phyloP scores from a whole-genome alignment of 2,113 vertebrate species.

The Stercorarius parasiticus region DNA sequence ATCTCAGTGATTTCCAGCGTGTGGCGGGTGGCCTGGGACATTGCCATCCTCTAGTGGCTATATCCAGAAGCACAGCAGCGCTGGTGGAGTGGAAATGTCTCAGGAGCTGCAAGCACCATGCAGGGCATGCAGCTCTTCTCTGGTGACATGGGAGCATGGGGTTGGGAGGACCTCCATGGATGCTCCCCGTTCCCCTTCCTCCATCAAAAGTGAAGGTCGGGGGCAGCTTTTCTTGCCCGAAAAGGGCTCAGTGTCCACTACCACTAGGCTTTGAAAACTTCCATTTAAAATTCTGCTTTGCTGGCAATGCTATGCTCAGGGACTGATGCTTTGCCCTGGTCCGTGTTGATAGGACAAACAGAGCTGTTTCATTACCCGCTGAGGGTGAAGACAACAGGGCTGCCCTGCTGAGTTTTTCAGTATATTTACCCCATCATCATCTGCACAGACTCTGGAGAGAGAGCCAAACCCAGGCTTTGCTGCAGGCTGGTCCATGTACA shows the following conservation, averaged over 20 bases:
- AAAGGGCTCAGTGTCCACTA: not conserved
- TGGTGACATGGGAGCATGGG: fast-evolving
- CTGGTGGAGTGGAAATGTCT: fast-evolving
- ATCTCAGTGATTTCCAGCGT: not conserved
- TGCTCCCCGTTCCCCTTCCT: not conserved
- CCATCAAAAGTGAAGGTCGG: fast-evolving
- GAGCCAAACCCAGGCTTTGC: not conserved
- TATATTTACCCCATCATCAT: not conserved
- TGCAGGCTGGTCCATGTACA: not conserved
- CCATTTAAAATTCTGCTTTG: not conserved
- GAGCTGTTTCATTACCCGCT: not conserved
- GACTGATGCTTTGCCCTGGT: not conserved
- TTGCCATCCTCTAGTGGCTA: slow-evolving; percentile 62
- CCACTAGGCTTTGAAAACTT: not conserved
- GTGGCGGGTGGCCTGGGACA: not conserved
- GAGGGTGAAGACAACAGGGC: not conserved
- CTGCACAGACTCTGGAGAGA: not conserved
- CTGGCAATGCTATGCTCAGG: not conserved
- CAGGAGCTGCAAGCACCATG: fast-evolving
- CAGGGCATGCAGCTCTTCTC: fast-evolving
- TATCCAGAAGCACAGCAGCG: not conserved
- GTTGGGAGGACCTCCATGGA: not conserved
- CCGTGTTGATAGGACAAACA: fast-evolving
- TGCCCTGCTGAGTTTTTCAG: not conserved
- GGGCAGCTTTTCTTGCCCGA: not conserved